Conservation (phyloP, 2,113 vertebrate genomes). For the Tupaia tana region DNA sequence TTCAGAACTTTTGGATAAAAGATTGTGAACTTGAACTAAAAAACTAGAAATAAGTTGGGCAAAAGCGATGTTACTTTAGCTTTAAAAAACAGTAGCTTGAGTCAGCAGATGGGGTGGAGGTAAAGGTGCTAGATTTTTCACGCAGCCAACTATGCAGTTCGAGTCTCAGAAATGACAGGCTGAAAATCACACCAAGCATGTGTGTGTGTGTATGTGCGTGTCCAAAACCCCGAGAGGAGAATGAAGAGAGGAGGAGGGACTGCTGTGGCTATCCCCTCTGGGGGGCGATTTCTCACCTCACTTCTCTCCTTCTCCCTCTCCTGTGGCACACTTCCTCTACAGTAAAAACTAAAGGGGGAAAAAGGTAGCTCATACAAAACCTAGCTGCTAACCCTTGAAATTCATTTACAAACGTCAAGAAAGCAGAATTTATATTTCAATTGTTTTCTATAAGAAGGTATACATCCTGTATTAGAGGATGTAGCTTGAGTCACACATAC, state of each 20-base stretch:
- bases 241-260: no score
- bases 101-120: no score
- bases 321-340: no score
- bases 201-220: no score
- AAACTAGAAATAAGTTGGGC: not conserved
- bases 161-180: no score
- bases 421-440: not conserved
- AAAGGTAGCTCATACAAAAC: not conserved
- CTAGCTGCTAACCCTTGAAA: not conserved
- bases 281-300: no score
- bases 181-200: no score
- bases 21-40: not conserved
- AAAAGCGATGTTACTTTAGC: conserved; percentile 2
- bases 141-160: no score
- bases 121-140: no score
- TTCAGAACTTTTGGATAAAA: conserved; percentile 40
- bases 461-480: not conserved
- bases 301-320: no score
- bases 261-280: no score
- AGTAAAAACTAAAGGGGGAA: not conserved
- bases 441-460: not conserved
- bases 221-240: no score
- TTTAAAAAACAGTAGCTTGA: not conserved
- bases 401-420: conserved; percentile 48
- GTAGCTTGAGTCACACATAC: not conserved